Percentiles rank a stretch among this genome's conserved stretches.
Evolutionary conservation across 1,140 invertebrate genomes (phyloP).

Genomic region (Zaprionus inermis): DNA sequence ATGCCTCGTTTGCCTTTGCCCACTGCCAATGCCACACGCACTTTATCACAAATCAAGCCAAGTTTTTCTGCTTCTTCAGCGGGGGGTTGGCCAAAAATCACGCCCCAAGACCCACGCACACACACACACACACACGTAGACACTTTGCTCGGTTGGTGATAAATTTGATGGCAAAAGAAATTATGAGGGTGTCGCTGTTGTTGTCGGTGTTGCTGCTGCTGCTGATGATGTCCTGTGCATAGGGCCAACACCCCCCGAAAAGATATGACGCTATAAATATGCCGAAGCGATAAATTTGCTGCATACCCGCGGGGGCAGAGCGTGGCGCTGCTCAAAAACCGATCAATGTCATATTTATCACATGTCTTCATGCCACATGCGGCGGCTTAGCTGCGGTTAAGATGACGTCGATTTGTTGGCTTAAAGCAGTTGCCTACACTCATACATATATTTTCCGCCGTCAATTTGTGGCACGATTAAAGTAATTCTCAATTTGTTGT

Average conservation of each 20-base stretch:
- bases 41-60: slow-evolving; percentile 81
- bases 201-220: slow-evolving; percentile 6
- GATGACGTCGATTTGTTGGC: slow-evolving; percentile 34
- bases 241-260: slow-evolving; percentile 53
- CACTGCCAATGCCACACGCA: slow-evolving; percentile 70
- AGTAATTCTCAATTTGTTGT: slow-evolving; percentile 59
- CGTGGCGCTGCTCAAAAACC: slow-evolving; percentile 70
- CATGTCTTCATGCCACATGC: slow-evolving; percentile 44
- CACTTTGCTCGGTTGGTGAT: slow-evolving; percentile 58
- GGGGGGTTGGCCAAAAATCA: slow-evolving; percentile 57
- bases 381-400: slow-evolving; percentile 27
- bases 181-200: slow-evolving; percentile 71
- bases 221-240: slow-evolving; percentile 75
- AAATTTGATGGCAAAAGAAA: slow-evolving; percentile 78
- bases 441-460: slow-evolving; percentile 19
- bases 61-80: slow-evolving; percentile 46
- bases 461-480: slow-evolving; percentile 41
- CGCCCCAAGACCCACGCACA: slow-evolving; percentile 40
- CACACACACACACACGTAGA: slow-evolving; percentile 13
- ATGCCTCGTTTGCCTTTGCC: slow-evolving; percentile 7
- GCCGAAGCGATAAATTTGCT: slow-evolving; percentile 73
- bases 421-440: slow-evolving; percentile 11
- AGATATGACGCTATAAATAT: slow-evolving; percentile 79
- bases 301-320: slow-evolving; percentile 16
- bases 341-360: slow-evolving; percentile 83